Base-by-base conservation (phyloP, 2,797 vertebrate genomes). In the Falco peregrinus region DNA sequence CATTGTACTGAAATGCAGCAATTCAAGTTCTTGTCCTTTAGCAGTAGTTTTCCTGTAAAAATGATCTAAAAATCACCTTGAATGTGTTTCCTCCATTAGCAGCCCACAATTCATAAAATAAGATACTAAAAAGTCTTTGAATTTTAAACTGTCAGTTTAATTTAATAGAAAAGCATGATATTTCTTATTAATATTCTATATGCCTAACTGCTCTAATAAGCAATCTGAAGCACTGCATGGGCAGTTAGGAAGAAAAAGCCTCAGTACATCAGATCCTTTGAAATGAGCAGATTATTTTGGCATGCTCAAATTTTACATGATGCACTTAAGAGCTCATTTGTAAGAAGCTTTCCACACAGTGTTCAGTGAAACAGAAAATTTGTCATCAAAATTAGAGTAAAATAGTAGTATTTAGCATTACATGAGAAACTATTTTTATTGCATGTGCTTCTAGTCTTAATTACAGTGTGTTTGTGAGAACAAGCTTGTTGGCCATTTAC, bases 131-230 rank as follows among this genome's bases (percentile, higher is more conserved):
- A 67, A 93, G 89, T 83, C 91, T 93, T 89, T 96, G 31, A 94
- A 94, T 97, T 94, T 95, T 81, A 93, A 95, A 81, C 51, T 73
- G 54, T 59, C 45, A 13, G 41, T 86, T 86, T 91, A 93, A 96
- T 95, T 96, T 93, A 97, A 96, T 78, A 97, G 54, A 91, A 84
- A 81, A 77, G 11, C 39, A 48, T 63, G 6, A 28, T 79, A 48
- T 84, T 94, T 91, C 80, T 91, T 89, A 85, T 96, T 97, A 97
- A 94, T 86, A 97, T 97, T 97, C 91, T 87, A 33, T 91, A 81
- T 85, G n/a, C 56, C 69, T 95, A 92, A 87, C 71, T 88, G 68
- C 68, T 96, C 69, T 94, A 97, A 97, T 94, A 96, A 96, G 91
- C 69, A 93, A 94, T 88, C 87, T 90, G 92, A 97, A 94, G 60